phyloP scores from a whole-genome alignment of 2,797 vertebrate genomes.

The Sternotherus odoratus region DNA sequence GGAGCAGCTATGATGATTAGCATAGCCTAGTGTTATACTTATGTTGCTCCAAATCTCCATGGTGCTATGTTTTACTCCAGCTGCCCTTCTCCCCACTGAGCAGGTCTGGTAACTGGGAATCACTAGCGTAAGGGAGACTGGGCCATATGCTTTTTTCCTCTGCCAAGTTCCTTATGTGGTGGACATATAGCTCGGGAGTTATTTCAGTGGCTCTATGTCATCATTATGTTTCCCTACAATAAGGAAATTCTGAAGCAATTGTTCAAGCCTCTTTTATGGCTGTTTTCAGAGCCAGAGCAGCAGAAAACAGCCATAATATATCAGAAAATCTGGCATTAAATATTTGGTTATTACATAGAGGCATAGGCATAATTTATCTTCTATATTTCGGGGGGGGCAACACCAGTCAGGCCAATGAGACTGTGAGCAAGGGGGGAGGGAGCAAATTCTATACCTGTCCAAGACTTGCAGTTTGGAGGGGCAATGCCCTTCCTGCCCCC shows the following conservation, averaged over 20 bases:
- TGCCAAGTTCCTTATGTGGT: fast-evolving
- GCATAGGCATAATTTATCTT: no score
- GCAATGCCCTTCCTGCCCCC: no score
- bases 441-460: no score
- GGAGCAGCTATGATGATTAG: background rate
- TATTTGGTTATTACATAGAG: no score
- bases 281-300: fast-evolving
- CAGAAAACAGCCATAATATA: background rate
- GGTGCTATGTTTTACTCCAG: background rate
- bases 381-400: no score
- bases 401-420: no score
- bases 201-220: background rate
- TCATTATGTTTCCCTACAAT: background rate
- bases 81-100: background rate
- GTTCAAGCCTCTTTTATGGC: fast-evolving
- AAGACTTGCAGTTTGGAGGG: no score
- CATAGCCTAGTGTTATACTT: background rate
- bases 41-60: background rate
- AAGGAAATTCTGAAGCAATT: background rate
- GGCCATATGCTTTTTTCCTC: fast-evolving
- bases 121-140: fast-evolving
- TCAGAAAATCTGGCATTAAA: no score
- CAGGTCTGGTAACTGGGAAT: background rate
- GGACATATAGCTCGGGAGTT: background rate
- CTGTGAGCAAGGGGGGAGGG: no score